phyloP scores from a whole-genome alignment of 2,113 vertebrate genomes.

The Cathartes aura region DNA sequence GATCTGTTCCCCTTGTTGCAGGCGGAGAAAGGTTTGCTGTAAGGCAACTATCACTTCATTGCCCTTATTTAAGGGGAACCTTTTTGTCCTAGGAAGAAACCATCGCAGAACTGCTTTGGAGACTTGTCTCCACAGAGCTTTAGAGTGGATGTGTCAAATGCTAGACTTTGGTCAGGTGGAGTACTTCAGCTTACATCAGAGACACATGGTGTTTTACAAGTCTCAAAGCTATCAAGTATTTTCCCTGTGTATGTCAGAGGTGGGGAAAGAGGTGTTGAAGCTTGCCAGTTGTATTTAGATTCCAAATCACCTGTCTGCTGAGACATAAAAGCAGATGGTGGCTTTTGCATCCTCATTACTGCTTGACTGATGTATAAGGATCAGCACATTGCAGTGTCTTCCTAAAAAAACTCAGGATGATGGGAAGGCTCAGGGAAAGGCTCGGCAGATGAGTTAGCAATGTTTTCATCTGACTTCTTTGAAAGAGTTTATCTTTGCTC shows the following conservation, averaged over 20 bases:
- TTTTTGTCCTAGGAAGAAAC: neutral
- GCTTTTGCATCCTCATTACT: neutral
- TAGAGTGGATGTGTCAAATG: neutral
- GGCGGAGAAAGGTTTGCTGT: neutral
- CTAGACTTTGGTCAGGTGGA: neutral
- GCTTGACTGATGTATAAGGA: neutral
- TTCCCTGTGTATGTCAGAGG: neutral
- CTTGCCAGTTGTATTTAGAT: neutral
- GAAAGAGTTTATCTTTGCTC: neutral
- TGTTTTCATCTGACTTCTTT: neutral
- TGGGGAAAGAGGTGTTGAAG: neutral
- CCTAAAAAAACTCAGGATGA: neutral
- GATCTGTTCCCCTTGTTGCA: rapidly evolving
- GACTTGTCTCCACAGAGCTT: neutral
- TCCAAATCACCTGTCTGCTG: neutral
- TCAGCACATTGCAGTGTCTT: neutral
- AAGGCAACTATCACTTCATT: neutral
- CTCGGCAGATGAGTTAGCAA: neutral
- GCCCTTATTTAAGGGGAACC: neutral
- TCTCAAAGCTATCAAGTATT: neutral
- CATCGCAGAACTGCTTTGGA: neutral
- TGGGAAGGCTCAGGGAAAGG: neutral
- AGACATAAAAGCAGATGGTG: neutral
- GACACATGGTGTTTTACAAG: neutral
- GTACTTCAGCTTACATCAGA: neutral